Base-by-base conservation (phyloP, 2,797 vertebrate species). In the Lacerta viridis region DNA sequence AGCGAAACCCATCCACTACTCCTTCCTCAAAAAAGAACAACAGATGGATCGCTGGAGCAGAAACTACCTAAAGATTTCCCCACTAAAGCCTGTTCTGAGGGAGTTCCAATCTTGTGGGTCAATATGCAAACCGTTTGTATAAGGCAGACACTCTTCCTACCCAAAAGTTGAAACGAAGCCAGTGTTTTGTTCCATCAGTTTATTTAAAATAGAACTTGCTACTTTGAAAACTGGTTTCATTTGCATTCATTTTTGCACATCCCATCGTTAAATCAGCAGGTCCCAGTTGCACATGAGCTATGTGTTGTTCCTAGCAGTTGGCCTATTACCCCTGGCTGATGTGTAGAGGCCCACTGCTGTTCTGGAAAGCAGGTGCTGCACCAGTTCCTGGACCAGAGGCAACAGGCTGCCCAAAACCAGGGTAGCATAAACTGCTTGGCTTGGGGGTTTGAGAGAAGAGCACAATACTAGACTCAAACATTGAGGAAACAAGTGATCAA, bases 121-220 rank as follows among this genome's bases (percentile, higher is more conserved):
- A 25, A 61, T 5, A 29, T 43, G 1, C 10, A 10, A 17, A 13
- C 15, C 8, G 27, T 46, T 75, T 75, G 15, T 5, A n/a, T 69
- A 23, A n/a, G 17, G 55, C 20, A 69, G 0, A 29, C 0, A 11
- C 33, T 39, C 39, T 29, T 33, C 39, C 66, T 80, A 64, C 25
- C 23, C 90, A 76, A 39, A 87, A 83, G 39, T 82, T 85, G 80
- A 64, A 43, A 29, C 50, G 72, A 88, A 83, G 13, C 79, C 84
- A 87, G 29, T 29, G 23, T 36, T 0, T 55, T 0, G 80, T 15
- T 84, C 87, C 50, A 61, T 66, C 2, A 23, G 29, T 86, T 71
- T 71, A n/a, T n/a, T 74, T 39, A 15, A 18, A 17, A 74, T 18
- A 61, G 18, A 41, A 36, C 25, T 74, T 64, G 36, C 33, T 61